These are phyloP conservation scores for Edolisoma coerulescens DNA, from an alignment of 2,113 vertebrate species.

Conservation along the genomic window DNA sequence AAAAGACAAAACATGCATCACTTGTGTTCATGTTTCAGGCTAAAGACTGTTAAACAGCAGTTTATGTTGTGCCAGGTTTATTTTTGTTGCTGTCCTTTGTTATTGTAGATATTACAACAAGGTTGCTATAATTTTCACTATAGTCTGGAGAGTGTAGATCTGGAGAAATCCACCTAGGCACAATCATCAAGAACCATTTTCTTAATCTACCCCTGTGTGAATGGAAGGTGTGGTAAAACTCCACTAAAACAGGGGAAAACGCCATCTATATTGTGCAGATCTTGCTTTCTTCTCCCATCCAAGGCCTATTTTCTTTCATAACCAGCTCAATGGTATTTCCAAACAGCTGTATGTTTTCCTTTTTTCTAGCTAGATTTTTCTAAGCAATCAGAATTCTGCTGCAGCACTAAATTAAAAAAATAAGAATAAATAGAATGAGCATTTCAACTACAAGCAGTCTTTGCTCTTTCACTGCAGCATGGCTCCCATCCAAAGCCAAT, in stretches of 20 bases:
- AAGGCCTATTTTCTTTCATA: background rate
- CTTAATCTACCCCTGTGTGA: background rate
- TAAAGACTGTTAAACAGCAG: background rate
- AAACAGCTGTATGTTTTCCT: background rate
- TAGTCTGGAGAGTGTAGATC: background rate
- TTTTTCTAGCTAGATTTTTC: background rate
- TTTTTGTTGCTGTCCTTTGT: background rate
- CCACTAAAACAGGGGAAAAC: background rate
- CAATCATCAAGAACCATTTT: background rate
- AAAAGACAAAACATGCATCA: background rate
- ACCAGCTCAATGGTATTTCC: background rate
- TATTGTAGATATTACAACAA: background rate
- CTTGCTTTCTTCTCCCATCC: background rate
- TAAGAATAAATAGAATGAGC: background rate
- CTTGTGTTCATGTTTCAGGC: background rate
- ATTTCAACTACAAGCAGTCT: conserved; percentile 12
- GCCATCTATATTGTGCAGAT: background rate
- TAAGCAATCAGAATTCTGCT: background rate
- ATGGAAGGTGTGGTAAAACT: background rate
- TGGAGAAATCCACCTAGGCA: background rate
- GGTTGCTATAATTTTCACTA: background rate
- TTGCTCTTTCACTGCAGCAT: conserved; percentile 56
- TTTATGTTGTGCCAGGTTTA: background rate
- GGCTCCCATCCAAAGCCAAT: conserved; percentile 66
- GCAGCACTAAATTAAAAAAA: background rate